Percentiles rank a stretch among this genome's conserved stretches.
phyloP scores from a whole-genome alignment of 1,140 invertebrate genomes.

The Drosophila arawakana region DNA sequence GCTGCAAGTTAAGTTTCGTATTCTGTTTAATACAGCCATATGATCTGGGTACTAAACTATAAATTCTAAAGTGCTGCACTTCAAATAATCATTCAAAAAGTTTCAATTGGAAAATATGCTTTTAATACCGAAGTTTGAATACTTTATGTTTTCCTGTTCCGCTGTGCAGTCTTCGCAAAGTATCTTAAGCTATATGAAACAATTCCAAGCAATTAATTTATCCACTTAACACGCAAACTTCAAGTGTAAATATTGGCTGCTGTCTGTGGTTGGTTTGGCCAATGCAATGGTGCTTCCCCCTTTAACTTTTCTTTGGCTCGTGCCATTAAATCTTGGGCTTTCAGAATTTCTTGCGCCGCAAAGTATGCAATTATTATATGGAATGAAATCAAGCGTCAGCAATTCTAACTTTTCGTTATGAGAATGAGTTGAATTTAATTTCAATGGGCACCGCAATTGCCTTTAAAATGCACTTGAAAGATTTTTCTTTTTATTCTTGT shows the following conservation, averaged over 20 bases:
- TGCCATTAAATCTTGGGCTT: conserved; percentile 15
- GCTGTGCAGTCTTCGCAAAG: conserved; percentile 7
- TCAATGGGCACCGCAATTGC: conserved; percentile 66
- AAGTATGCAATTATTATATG: conserved; percentile 78
- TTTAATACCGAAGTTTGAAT: conserved; percentile 1
- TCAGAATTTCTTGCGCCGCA: conserved; percentile 32
- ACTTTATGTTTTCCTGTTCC: background rate
- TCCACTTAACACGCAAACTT: conserved; percentile 79
- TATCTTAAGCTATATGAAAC: conserved; percentile 61
- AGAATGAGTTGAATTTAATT: conserved; percentile 47
- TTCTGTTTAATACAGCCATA: too few relatives aligned
- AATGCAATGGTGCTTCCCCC: background rate
- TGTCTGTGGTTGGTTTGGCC: conserved; percentile 21
- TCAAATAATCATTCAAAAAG: background rate
- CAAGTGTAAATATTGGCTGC: conserved; percentile 72
- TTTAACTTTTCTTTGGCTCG: background rate
- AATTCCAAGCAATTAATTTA: conserved; percentile 77
- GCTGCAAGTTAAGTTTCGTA: too few relatives aligned
- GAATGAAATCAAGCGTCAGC: conserved; percentile 64
- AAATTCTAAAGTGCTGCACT: background rate
- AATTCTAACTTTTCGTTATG: conserved; percentile 13
- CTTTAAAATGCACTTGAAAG: conserved; percentile 72
- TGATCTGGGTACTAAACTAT: background rate
- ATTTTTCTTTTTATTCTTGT: conserved; percentile 41
- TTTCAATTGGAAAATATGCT: background rate